A percentile compares a stretch with the other conserved stretches of the same genome.
Conservation (phyloP, 2,113 vertebrate genomes). For the Rattus rattus region DNA sequence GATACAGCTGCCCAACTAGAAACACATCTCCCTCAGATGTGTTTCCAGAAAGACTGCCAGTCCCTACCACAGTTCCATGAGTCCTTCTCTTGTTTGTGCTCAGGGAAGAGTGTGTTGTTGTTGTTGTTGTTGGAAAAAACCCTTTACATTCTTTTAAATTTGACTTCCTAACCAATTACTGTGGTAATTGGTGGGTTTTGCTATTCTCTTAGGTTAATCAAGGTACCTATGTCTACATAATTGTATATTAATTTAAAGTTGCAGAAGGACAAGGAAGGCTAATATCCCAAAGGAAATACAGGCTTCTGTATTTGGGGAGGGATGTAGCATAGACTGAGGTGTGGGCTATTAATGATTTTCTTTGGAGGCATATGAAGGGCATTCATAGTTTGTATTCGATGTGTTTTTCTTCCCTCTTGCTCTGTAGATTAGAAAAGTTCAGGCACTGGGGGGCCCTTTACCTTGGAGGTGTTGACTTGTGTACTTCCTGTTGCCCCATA, state of each 20-base stretch:
- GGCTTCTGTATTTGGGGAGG: background rate
- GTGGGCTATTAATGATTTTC: background rate
- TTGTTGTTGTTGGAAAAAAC: background rate
- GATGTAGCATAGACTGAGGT: background rate
- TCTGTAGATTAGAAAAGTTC: background rate
- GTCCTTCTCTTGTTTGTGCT: background rate
- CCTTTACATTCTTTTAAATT: background rate
- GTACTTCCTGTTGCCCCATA: slow-evolving; percentile 1
- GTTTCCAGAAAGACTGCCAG: background rate
- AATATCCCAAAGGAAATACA: background rate
- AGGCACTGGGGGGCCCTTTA: background rate
- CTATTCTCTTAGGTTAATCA: slow-evolving; percentile 1
- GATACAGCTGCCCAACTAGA: no score
- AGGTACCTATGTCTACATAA: background rate
- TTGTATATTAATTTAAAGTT: background rate
- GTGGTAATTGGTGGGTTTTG: background rate
- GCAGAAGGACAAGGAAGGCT: background rate
- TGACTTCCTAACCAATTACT: background rate
- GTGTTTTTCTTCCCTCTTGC: background rate
- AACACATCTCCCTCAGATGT: background rate
- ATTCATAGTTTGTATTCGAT: background rate
- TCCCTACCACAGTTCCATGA: background rate
- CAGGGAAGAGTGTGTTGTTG: background rate
- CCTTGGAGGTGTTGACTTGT: background rate
- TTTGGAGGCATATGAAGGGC: background rate